Evolutionary conservation across 1,140 invertebrate species (phyloP), one percentile per base, ranked within the genome.

Genomic region (Camponotus vicinus): DNA sequence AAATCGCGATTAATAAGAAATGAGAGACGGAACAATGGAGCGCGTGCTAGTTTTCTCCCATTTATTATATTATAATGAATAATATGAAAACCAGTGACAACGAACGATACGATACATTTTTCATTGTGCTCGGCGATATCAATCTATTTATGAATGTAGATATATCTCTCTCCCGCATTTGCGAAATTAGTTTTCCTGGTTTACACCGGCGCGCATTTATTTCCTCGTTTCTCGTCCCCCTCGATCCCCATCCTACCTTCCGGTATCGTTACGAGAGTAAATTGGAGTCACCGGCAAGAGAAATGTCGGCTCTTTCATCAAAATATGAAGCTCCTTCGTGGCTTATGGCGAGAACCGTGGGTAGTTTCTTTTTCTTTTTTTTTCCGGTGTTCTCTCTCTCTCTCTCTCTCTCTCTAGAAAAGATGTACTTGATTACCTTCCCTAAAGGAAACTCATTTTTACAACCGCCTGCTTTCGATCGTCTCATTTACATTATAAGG

Each of bases 171-270:
- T 57, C 73, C 73, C 73, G 55, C 80, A 69, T 88, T 89, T 88
- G 63, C 42, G 32, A 89, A 89, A 89, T 89, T 89, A 82, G 77
- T 88, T 89, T 71, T 37, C 64, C 52, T 3, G 27, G 27, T 21
- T 34, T 49, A n/a, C 55, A 27, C n/a, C 4, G n/a, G 18, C 27
- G 59, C 34, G 77, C 69, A 71, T 82, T 80, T 80, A 80, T 86
- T 86, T 85, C 69, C 75, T 80, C 59, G 67, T 76, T 55, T 79
- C 63, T 85, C 80, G 13, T 80, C 42, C 18, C 27, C 9, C 67
- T 42, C 34, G n/a, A 2, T 32, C 15, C 52, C 52, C 78, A 27
- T n/a, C 21, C 18, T 55, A 34, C 2, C 78, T 71, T 86, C 85
- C 66, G 78, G 79, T 77, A 67, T 75, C 34, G 70, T 86, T 86